Evolutionary conservation across 2,113 vertebrate genomes (phyloP), one percentile per base, ranked within the genome.

Genomic region (Plotosus lineatus): DNA sequence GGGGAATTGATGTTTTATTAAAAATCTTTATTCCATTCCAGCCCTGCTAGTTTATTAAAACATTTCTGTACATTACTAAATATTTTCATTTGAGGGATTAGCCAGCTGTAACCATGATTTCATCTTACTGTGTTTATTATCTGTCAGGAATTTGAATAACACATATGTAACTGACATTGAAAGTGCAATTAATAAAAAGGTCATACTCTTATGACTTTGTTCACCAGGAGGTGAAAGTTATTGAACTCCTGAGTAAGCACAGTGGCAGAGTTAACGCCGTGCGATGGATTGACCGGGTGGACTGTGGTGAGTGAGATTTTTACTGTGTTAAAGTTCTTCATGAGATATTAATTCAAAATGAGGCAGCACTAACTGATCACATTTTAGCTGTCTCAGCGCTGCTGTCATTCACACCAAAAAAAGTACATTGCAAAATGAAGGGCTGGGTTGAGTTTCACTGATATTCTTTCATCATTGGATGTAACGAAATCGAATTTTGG

Each of bases 221-320:
- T n/a, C 78, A 96, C 94, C 90, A 90, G 85, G 92, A 89, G 61
- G 87, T 83, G 40, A 90, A 90, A 14, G 69, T 92, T 6, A 84
- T 84, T 14, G 66, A 56, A 17, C 87, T 94, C 4, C 88, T 98
- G 86, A 98, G 96, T 74, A 95, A 96, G n/a, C 97, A 98, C 66
- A 84, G 85, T 2, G 93, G 89, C 19, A 92, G 96, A 84, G 96
- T 98, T 76, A 99, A 96, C 83, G 92, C 96, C 28, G 90, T 98
- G 58, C 90, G 92, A n/a, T 98, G 97, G 97, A 90, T 95, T 56
- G 90, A 92, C 72, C 93, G 89, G 89, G 83, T 87, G 56, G 91
- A 94, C 83, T 85, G 93, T 60, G 92, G 97, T 98, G 90, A 97
- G 97, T 95, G 4, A 15, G 3, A 21, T 9, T 58, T 60, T 14